Conservation (phyloP, 2,113 vertebrate species). For the Planiliza haematocheilus region DNA sequence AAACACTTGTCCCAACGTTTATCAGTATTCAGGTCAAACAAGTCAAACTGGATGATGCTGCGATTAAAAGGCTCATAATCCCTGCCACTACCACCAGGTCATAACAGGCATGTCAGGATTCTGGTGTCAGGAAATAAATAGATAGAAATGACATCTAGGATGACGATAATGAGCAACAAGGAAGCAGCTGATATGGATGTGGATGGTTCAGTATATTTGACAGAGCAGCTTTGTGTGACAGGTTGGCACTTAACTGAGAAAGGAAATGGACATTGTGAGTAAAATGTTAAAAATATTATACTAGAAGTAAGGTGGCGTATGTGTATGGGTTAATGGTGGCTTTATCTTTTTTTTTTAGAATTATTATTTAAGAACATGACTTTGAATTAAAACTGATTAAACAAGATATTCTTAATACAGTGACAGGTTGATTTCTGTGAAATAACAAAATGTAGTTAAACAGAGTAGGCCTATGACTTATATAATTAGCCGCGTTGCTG, state of each 20-base stretch:
- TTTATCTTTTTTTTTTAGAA: too few relatives aligned
- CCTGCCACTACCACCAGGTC: too few relatives aligned
- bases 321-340: too few relatives aligned
- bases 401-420: neutral
- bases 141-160: neutral
- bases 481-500: too few relatives aligned
- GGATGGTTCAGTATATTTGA: slow-evolving; percentile 5
- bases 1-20: neutral
- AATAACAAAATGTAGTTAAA: too few relatives aligned
- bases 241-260: neutral
- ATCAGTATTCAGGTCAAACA: slow-evolving; percentile 6
- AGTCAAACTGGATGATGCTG: neutral
- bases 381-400: neutral
- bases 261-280: slow-evolving; percentile 45
- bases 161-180: neutral
- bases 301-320: neutral
- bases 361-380: neutral
- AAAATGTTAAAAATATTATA: neutral
- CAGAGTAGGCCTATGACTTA: too few relatives aligned
- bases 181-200: slow-evolving; percentile 19
- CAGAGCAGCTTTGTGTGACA: neutral
- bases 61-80: too few relatives aligned
- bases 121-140: neutral
- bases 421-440: too few relatives aligned
- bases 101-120: neutral